Base-by-base conservation (phyloP, 2,113 vertebrate genomes). In the Monarcha castaneiventris region DNA sequence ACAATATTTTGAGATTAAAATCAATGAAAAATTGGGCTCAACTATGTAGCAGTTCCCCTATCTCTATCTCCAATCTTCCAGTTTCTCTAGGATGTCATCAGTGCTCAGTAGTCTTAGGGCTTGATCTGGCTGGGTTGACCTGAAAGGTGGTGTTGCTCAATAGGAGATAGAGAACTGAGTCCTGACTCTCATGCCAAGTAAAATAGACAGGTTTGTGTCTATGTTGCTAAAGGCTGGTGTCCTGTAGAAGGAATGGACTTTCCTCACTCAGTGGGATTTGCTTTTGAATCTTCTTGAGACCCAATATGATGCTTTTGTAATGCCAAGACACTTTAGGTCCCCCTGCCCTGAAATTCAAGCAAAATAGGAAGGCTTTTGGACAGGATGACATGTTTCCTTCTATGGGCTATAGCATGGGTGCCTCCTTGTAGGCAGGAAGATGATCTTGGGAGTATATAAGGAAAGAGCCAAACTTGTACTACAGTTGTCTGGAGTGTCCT, bases 371-470 rank as follows among this genome's bases (percentile, higher is more conserved):
- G 16, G 9, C 32, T 89, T 75, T 79, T 71, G 1, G 49, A 46
- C 8, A 13, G 26, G 23, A 23, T 1, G 3, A 5, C 9, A 3
- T 0, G 0, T 77, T 74, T 54, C 69, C 5, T 43, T 68, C 21
- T 1, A 2, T 41, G 33, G 71, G 15, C 29, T 44, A 22, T 33
- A 43, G 27, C 0, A 0, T 44, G 66, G 12, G 3, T 74, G n/a
- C 69, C 27, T 66, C 49, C 41, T 61, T 18, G 22, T 41, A 54
- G 51, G 17, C 46, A 46, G 63, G 46, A 43, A 22, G 14, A 35
- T 52, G 37, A 12, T 39, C 46, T 62, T 74, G 6, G 6, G 20
- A 78, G 5, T 41, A 9, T 49, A 6, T 46, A 33, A 72, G 44
- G 48, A 78, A 71, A 52, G 44, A 88, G 30, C 23, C 30, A 76